These are phyloP conservation scores for Onychostruthus taczanowskii DNA, from an alignment of 2,113 vertebrate species.

Conservation along the genomic window DNA sequence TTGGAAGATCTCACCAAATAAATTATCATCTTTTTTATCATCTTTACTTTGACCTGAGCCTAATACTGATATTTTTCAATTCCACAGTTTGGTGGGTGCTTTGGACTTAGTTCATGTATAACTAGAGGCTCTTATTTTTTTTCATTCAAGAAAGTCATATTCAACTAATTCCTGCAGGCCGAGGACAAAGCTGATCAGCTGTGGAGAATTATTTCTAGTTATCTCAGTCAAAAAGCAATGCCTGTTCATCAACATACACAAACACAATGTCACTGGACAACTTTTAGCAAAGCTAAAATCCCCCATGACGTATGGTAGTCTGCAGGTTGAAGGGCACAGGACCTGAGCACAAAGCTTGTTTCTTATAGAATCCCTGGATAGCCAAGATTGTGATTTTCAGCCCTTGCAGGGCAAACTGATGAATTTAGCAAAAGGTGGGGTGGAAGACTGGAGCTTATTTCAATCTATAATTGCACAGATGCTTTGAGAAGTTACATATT, in stretches of 20 bases:
- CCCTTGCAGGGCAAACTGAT: background rate
- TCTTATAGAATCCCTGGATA: accelerated
- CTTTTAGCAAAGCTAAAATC: background rate
- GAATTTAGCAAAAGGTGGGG: background rate
- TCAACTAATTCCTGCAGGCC: background rate
- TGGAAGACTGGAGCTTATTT: background rate
- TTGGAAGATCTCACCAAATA: background rate
- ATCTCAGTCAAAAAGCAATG: background rate
- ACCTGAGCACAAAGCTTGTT: background rate
- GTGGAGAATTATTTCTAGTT: background rate
- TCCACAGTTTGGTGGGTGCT: background rate
- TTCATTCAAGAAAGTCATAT: background rate
- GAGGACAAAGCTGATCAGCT: background rate
- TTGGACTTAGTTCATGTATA: background rate
- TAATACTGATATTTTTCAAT: background rate
- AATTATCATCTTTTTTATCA: background rate
- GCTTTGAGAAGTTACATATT: background rate
- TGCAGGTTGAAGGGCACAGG: background rate
- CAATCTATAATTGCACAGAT: background rate
- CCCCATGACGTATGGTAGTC: background rate
- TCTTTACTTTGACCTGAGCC: background rate
- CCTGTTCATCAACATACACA: background rate
- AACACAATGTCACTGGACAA: background rate
- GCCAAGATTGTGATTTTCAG: accelerated
- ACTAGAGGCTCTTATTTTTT: background rate